Evolutionary conservation across 2,888 invertebrate genomes (phyloP).

Genomic region (Seira sanloemensis): DNA sequence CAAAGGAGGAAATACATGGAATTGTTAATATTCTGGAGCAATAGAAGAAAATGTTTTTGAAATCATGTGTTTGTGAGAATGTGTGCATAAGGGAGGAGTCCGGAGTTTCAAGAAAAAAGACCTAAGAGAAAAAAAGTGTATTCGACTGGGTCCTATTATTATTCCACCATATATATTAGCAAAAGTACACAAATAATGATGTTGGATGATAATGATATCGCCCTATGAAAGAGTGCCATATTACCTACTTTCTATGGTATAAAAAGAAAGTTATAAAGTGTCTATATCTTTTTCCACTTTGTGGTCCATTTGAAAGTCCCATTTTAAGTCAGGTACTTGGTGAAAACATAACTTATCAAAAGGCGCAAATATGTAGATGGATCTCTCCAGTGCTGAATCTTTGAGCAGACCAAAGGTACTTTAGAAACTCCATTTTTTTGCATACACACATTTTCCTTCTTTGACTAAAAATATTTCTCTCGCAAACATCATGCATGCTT

Average conservation of each 20-base stretch:
- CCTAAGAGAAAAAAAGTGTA: slow-evolving; percentile 26
- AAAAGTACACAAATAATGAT: neutral
- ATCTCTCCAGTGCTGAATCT: neutral
- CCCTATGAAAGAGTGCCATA: neutral
- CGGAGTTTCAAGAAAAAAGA: slow-evolving; percentile 23
- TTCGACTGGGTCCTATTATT: slow-evolving; percentile 55
- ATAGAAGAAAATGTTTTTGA: slow-evolving; percentile 25
- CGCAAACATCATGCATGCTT: neutral
- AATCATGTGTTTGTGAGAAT: slow-evolving; percentile 26
- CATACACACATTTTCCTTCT: neutral
- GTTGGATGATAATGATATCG: slow-evolving; percentile 1
- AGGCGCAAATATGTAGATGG: neutral
- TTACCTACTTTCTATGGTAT: no score
- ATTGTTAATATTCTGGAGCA: neutral
- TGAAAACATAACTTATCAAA: neutral
- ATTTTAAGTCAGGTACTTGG: neutral
- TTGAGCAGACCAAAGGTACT: neutral
- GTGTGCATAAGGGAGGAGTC: slow-evolving; percentile 29
- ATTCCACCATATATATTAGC: slow-evolving; percentile 25
- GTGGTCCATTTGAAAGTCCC: neutral
- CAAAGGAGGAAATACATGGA: neutral
- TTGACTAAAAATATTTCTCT: neutral
- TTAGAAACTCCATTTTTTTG: neutral
- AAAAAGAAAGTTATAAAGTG: no score
- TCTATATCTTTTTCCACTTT: no score